phyloP scores from a whole-genome alignment of 2,113 vertebrate species.

The Chionomys nivalis region DNA sequence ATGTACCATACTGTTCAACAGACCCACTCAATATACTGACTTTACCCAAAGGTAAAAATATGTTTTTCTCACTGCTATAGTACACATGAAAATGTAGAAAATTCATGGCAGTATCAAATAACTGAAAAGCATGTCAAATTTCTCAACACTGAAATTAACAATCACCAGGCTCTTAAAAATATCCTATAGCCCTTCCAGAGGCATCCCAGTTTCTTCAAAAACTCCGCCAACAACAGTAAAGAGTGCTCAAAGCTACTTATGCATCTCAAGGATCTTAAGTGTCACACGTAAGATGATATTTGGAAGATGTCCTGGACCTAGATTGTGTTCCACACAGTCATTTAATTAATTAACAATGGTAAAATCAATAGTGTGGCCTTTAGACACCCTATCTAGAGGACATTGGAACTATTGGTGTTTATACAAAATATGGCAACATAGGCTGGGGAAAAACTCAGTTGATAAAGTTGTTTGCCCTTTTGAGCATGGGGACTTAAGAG shows the following conservation, averaged over 20 bases:
- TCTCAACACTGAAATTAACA: slow-evolving; percentile 1
- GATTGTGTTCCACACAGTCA: not conserved
- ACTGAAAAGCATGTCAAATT: not conserved
- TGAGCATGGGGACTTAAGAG: not conserved
- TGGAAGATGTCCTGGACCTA: not conserved
- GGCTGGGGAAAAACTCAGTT: not conserved
- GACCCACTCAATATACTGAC: not conserved
- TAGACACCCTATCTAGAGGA: not conserved
- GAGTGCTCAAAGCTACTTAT: not conserved
- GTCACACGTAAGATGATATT: not conserved
- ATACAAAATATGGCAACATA: not conserved
- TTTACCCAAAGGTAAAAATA: not conserved
- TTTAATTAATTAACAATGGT: not conserved
- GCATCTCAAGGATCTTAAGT: not conserved
- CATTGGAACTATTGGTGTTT: not conserved
- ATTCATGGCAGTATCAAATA: not conserved
- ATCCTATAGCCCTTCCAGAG: not conserved
- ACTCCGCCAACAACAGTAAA: not conserved
- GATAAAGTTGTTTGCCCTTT: not conserved
- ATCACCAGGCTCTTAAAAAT: not conserved
- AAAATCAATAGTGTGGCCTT: not conserved
- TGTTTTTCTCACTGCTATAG: not conserved
- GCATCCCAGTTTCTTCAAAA: not conserved
- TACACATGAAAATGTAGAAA: not conserved
- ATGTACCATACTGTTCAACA: not conserved